Evolutionary conservation across 2,888 invertebrate species (phyloP).

Genomic region (Polia nebulosa): DNA sequence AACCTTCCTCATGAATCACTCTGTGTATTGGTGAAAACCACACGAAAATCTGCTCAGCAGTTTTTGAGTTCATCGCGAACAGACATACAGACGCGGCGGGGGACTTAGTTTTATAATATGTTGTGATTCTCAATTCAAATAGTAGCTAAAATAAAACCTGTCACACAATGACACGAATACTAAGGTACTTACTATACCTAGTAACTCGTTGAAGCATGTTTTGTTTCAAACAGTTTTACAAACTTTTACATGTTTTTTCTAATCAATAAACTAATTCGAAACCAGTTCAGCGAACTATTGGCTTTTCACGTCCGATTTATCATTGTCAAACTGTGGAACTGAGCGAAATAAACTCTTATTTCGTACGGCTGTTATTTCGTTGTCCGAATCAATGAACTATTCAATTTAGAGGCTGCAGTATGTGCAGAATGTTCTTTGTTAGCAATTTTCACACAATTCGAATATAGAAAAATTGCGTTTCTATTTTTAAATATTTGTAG

Average conservation of each 20-base stretch:
- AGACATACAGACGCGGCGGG: no score
- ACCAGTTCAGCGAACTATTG: conserved; percentile 21
- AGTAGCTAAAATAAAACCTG: background rate
- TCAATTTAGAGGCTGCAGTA: conserved; percentile 18
- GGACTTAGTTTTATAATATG: background rate
- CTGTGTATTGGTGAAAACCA: no score
- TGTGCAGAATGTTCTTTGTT: conserved; percentile 21
- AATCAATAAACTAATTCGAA: conserved; percentile 17
- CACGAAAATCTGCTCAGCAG: no score
- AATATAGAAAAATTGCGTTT: conserved; percentile 6
- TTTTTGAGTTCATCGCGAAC: no score
- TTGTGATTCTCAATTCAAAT: background rate
- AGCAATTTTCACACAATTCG: conserved; percentile 20
- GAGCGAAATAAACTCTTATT: conserved; percentile 31
- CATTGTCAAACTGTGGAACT: conserved; percentile 17
- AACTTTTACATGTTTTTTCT: background rate
- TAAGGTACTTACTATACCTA: background rate
- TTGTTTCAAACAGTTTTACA: background rate
- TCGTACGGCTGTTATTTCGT: conserved; percentile 14
- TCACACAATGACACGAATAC: background rate
- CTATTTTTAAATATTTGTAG: background rate
- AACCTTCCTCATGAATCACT: no score
- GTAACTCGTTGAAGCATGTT: background rate
- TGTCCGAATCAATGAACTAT: conserved; percentile 31
- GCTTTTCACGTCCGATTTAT: conserved; percentile 38